phyloP scores from a whole-genome alignment of 2,888 invertebrate species.

The Dasypolia templi region DNA sequence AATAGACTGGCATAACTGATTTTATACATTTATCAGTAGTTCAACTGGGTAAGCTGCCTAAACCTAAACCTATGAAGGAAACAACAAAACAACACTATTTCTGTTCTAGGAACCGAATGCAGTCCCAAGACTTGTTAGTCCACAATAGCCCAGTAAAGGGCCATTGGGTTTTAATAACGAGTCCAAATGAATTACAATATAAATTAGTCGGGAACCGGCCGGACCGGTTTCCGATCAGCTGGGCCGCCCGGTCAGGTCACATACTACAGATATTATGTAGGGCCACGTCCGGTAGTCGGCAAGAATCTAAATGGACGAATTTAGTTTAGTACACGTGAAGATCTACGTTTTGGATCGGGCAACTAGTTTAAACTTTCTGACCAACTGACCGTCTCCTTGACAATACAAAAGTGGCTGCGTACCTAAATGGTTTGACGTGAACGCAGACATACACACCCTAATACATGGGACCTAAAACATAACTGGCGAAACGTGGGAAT shows the following conservation, averaged over 20 bases:
- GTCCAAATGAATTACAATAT: constrained; percentile 67
- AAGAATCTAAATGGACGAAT: not conserved
- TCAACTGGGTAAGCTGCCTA: too few relatives aligned
- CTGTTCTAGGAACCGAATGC: not conserved
- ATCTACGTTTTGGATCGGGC: not conserved
- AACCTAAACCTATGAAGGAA: too few relatives aligned
- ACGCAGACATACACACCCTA: too few relatives aligned
- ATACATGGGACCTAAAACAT: too few relatives aligned
- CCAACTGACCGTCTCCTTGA: too few relatives aligned
- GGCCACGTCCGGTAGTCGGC: constrained; percentile 27
- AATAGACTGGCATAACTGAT: too few relatives aligned
- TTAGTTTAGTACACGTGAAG: not conserved
- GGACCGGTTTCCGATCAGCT: constrained; percentile 68
- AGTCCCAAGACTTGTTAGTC: constrained; percentile 21
- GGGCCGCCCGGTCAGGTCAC: constrained; percentile 50
- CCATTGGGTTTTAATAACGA: constrained; percentile 62
- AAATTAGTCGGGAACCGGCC: constrained; percentile 65
- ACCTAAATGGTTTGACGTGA: not conserved
- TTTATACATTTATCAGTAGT: too few relatives aligned
- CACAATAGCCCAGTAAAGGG: constrained; percentile 36
- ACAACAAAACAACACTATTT: not conserved
- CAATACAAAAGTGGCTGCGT: too few relatives aligned
- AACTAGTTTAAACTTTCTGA: not conserved
- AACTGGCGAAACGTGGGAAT: too few relatives aligned
- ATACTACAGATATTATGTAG: constrained; percentile 38